Evolutionary conservation across 1,140 invertebrate genomes (phyloP).

Genomic region (Agrypnia vestita): DNA sequence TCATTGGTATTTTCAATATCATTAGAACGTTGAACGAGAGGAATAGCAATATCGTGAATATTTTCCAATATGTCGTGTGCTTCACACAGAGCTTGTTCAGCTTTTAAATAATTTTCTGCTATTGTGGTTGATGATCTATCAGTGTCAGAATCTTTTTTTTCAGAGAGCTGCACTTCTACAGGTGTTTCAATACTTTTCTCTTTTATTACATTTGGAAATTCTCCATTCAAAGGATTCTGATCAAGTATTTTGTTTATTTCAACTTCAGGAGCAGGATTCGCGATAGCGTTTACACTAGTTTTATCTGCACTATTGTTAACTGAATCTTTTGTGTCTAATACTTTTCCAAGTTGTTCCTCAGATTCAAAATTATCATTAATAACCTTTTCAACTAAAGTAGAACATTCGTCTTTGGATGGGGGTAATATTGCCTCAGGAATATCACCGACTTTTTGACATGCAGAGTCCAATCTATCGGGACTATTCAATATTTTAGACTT

Average conservation of each 20-base stretch:
- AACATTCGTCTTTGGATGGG: too few relatives aligned
- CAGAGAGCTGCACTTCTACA: too few relatives aligned
- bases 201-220: too few relatives aligned
- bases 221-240: too few relatives aligned
- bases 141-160: not conserved
- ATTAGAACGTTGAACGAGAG: not conserved
- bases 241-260: not conserved
- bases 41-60: not conserved
- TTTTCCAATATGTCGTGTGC: constrained; percentile 15
- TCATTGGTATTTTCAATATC: not conserved
- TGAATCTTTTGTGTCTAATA: not conserved
- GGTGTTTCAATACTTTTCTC: too few relatives aligned
- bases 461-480: not conserved
- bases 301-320: not conserved
- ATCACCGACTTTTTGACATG: not conserved
- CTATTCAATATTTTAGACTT: constrained; percentile 14
- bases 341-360: too few relatives aligned
- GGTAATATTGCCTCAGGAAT: too few relatives aligned
- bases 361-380: too few relatives aligned
- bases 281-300: not conserved
- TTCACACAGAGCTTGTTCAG: constrained; percentile 14
- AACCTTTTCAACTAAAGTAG: too few relatives aligned
- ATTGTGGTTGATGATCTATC: not conserved
- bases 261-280: not conserved
- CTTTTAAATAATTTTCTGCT: constrained; percentile 11